These are phyloP conservation scores for Aplysia californica DNA, from an alignment of 1,140 invertebrate genomes.

Conservation along the genomic window DNA sequence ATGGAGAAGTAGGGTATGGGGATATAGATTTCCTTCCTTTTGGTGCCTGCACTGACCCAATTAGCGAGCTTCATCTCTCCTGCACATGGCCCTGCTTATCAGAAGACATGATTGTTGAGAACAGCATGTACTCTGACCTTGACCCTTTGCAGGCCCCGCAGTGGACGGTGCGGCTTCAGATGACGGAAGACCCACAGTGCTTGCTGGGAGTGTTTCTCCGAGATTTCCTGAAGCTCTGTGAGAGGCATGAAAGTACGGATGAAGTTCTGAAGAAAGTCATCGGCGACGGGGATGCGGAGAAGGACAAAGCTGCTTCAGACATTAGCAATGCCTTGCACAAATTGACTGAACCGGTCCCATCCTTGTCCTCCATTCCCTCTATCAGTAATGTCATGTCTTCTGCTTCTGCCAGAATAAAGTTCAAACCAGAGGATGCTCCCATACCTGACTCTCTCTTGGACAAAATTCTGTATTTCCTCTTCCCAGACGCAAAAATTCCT, in stretches of 20 bases:
- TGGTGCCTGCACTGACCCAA: conserved; percentile 85
- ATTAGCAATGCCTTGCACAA: conserved; percentile 68
- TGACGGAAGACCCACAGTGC: conserved; percentile 66
- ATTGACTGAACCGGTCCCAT: conserved; percentile 64
- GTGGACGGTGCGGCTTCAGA: conserved; percentile 73
- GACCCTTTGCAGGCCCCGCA: conserved; percentile 85
- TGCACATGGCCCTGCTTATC: conserved; percentile 89
- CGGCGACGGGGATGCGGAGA: conserved; percentile 41
- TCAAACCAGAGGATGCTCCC: conserved; percentile 74
- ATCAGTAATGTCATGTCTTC: conserved; percentile 55
- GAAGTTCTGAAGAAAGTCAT: conserved; percentile 65
- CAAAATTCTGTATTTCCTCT: conserved; percentile 81
- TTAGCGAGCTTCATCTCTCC: conserved; percentile 81
- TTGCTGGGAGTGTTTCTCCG: conserved; percentile 63
- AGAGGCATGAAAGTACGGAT: conserved; percentile 63
- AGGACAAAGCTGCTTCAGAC: conserved; percentile 46
- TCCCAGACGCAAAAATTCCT: conserved; percentile 85
- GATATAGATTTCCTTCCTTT: conserved; percentile 80
- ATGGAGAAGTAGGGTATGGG: conserved; percentile 72
- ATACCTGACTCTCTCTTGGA: conserved; percentile 81
- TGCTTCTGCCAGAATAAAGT: conserved; percentile 54
- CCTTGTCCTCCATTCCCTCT: conserved; percentile 56
- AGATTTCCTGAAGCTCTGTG: conserved; percentile 63
- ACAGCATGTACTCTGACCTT: conserved; percentile 84
- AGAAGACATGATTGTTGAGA: conserved; percentile 89